phyloP scores from a whole-genome alignment of 2,113 vertebrate genomes.

The Thomomys bottae region DNA sequence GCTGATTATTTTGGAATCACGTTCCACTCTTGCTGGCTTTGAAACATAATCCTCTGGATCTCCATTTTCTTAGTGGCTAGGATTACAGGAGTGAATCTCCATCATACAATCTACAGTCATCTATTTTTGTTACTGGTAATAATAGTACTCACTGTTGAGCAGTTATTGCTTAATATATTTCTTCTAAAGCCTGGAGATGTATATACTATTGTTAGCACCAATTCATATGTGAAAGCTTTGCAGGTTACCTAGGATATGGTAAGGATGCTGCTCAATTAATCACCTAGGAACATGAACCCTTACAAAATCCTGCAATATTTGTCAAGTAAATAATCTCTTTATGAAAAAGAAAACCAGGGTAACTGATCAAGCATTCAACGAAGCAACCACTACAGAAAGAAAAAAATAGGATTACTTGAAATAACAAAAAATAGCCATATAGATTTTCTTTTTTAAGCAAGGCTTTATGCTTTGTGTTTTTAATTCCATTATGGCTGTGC shows the following conservation, averaged over 20 bases:
- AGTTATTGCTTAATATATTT: background rate
- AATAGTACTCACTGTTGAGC: background rate
- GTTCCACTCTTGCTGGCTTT: no score
- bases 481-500: background rate
- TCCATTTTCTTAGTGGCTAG: no score
- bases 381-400: constrained; percentile 1
- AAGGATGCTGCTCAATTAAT: background rate
- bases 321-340: background rate
- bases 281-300: background rate
- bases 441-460: background rate
- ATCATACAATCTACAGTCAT: no score
- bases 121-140: background rate
- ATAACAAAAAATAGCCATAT: constrained; percentile 9
- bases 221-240: background rate
- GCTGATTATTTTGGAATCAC: no score
- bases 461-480: background rate
- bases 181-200: background rate
- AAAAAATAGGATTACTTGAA: constrained; percentile 6
- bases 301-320: background rate
- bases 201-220: background rate
- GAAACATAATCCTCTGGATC: no score
- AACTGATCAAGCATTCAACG: background rate
- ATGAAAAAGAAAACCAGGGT: background rate
- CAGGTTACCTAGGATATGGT: background rate
- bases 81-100: no score